Evolutionary conservation across 2,797 vertebrate genomes (phyloP), one percentile per base, ranked within the genome.

Genomic region (Lithobates sylvaticus): DNA sequence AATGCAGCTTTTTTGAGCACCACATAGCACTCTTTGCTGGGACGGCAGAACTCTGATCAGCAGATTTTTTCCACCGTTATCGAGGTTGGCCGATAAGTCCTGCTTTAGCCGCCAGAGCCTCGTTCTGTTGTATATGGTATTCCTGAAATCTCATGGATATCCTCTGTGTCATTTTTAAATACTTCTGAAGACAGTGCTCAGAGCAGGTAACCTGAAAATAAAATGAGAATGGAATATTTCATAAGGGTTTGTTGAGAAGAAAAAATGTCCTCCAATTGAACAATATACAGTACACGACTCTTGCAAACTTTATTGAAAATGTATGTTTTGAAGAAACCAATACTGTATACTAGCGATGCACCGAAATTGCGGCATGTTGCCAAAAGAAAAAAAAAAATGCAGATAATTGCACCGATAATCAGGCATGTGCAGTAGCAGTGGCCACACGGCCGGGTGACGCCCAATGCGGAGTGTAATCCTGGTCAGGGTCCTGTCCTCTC

Each of bases 101-200:
- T 3, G 98, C 98, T 93, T 98, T 99, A 26, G 97, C 97, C 18
- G 98, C 98, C 88, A 99, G 91, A 29, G 98, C 98, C 92, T 99
- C 98, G 0, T 99, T 99, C 94, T 99, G 98, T 94, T 99, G 98
- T 91, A 99, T 99, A 88, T 99, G 98, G 83, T 99, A 99, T 88
- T 99, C 98, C 91, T 99, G 98, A 90, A 99, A 99, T 7, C 98
- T 95, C 98, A 99, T 97, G 67, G 98, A 99, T 96, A 99, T 99
- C 92, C 98, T 94, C 88, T 99, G 98, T 0, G 98, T 99, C 98
- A 99, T 99, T 95, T 99, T 99, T 83, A 99, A 95, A 64, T 99
- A 99, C 89, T 99, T 99, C 93, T 99, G 98, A 76, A 99, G 94
- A 88, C 98, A 99, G 78, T 95, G 96, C 88, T 99, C 98, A 0